Percentiles rank a stretch among this genome's conserved stretches.
These are phyloP conservation scores for Merluccius polli DNA, from an alignment of 2,797 vertebrate genomes.

Conservation along the genomic window DNA sequence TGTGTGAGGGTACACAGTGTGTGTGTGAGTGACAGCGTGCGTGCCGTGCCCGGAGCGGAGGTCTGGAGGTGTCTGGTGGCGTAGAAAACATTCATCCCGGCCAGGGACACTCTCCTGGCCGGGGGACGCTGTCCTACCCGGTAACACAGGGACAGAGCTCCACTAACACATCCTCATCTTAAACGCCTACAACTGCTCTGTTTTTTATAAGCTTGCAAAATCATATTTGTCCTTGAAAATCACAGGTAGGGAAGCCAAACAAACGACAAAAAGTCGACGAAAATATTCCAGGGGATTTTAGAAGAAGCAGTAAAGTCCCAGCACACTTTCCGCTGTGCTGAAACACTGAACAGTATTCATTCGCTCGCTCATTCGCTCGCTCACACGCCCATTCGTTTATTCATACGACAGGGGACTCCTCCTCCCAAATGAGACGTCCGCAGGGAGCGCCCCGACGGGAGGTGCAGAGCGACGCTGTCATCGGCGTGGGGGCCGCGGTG, in stretches of 20 bases:
- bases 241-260: neutral
- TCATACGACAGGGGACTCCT: neutral
- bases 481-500: neutral
- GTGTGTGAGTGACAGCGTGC: constrained; percentile 43
- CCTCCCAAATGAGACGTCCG: neutral
- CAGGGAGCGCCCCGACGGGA: neutral
- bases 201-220: neutral
- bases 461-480: neutral
- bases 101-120: neutral
- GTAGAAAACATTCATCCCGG: constrained; percentile 45
- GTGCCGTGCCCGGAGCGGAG: constrained; percentile 53
- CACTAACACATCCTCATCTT: neutral
- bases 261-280: neutral
- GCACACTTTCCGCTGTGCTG: neutral
- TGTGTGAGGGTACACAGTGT: no score
- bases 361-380: neutral
- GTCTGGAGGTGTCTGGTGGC: constrained; percentile 50
- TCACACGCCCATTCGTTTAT: neutral
- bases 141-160: neutral
- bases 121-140: neutral
- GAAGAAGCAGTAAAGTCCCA: neutral
- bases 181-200: neutral
- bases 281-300: neutral
- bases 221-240: neutral
- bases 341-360: neutral